Evolutionary conservation across 2,888 invertebrate genomes (phyloP).

Genomic region (Eubasilissa splendida): DNA sequence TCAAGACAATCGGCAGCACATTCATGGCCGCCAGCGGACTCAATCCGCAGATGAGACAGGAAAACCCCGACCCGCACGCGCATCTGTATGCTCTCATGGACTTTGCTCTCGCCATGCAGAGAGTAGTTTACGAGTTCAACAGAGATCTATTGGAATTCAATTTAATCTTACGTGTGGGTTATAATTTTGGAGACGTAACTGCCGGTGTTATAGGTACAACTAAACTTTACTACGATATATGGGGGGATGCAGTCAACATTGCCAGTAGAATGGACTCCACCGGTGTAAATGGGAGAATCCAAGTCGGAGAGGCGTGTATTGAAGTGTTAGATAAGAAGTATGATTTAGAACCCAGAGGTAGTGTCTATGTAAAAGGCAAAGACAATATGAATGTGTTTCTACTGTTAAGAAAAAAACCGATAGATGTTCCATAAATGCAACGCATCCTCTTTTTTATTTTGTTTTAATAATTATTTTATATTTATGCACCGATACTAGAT

Average conservation of each 20-base stretch:
- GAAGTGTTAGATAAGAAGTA: slow-evolving; percentile 81
- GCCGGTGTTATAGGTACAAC: slow-evolving; percentile 97
- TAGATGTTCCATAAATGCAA: slow-evolving; percentile 44
- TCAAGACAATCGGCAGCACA: slow-evolving; percentile 96
- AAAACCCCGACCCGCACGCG: slow-evolving; percentile 80
- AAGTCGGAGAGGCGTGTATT: slow-evolving; percentile 85
- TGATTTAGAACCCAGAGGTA: slow-evolving; percentile 92
- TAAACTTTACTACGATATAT: slow-evolving; percentile 97
- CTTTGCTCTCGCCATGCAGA: slow-evolving; percentile 93
- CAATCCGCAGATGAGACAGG: slow-evolving; percentile 83
- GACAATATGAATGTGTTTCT: slow-evolving; percentile 95
- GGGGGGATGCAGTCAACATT: slow-evolving; percentile 99
- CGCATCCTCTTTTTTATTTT: slow-evolving; percentile 1
- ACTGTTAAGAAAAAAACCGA: slow-evolving; percentile 72
- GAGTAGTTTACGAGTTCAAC: slow-evolving; percentile 89
- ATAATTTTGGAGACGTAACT: slow-evolving; percentile 95
- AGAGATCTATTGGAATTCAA: slow-evolving; percentile 92
- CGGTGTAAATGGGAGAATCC: slow-evolving; percentile 89
- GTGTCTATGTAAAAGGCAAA: slow-evolving; percentile 97
- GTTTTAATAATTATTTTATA: slow-evolving; percentile 4
- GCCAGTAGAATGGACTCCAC: slow-evolving; percentile 98
- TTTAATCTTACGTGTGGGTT: slow-evolving; percentile 88
- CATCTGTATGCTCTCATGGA: slow-evolving; percentile 93
- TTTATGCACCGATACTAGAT: slow-evolving; percentile 1
- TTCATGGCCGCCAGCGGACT: slow-evolving; percentile 98